Evolutionary conservation across 1,140 invertebrate species (phyloP).

Genomic region (Ganaspis sp.): DNA sequence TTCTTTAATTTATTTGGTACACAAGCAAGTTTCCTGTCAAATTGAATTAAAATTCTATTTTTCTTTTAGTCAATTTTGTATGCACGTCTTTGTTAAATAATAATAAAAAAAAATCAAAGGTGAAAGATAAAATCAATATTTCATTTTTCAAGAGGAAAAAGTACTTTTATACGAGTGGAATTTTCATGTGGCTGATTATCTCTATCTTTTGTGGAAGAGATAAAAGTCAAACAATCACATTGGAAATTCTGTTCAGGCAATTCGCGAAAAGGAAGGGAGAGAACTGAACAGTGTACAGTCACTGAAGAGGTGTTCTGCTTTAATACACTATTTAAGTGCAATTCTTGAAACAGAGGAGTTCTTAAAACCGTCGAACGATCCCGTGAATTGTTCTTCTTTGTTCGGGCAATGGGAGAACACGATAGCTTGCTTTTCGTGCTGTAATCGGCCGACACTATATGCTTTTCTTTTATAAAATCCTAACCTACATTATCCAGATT

Average conservation of each 20-base stretch:
- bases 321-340: conserved; percentile 62
- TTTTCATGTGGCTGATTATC: neutral
- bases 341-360: conserved; percentile 59
- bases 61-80: no score
- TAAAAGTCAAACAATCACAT: conserved; percentile 22
- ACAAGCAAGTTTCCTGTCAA: no score
- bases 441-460: conserved; percentile 49
- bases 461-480: conserved; percentile 6
- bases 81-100: no score
- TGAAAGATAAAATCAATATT: neutral
- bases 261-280: conserved; percentile 42
- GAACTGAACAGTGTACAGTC: conserved; percentile 44
- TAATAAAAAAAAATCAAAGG: neutral
- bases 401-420: conserved; percentile 52
- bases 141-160: conserved; percentile 2
- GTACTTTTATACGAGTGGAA: conserved; percentile 10
- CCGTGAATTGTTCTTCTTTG: conserved; percentile 61
- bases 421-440: conserved; percentile 48
- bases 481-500: neutral
- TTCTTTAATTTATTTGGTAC: no score
- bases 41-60: no score
- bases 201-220: conserved; percentile 17
- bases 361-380: conserved; percentile 64
- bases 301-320: conserved; percentile 45
- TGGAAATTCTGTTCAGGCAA: conserved; percentile 4